phyloP scores from a whole-genome alignment of 2,113 vertebrate genomes.

The Pungitius pungitius region DNA sequence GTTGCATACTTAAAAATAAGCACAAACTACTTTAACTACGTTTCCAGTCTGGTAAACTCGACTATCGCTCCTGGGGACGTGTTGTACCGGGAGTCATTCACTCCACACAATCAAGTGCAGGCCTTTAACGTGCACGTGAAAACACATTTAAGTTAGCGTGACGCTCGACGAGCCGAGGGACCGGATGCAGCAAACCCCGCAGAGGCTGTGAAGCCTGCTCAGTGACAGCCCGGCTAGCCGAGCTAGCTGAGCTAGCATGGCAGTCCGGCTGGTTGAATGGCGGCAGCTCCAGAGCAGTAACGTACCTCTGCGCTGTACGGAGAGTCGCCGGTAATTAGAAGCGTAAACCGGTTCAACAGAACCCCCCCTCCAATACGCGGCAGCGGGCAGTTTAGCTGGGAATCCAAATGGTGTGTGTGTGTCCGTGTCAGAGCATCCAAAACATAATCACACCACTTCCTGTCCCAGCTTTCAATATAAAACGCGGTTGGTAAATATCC shows the following conservation, averaged over 20 bases:
- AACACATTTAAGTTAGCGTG: not conserved
- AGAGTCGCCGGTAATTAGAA: slow-evolving; percentile 16
- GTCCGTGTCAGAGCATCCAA: not conserved
- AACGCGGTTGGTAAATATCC: not conserved
- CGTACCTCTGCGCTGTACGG: slow-evolving; percentile 54
- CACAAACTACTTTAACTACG: not conserved
- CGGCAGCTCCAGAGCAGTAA: not conserved
- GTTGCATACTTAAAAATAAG: not conserved
- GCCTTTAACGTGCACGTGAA: not conserved
- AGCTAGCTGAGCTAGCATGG: slow-evolving; percentile 45
- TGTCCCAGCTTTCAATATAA: slow-evolving; percentile 47
- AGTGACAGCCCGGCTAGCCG: slow-evolving; percentile 15
- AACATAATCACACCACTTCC: slow-evolving; percentile 23
- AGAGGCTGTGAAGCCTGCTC: slow-evolving; percentile 54
- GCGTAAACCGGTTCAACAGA: slow-evolving; percentile 32
- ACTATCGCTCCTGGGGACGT: not conserved
- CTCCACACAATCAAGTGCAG: not conserved
- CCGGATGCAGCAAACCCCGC: slow-evolving; percentile 52
- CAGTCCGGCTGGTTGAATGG: not conserved
- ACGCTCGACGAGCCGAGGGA: slow-evolving; percentile 5
- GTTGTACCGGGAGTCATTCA: not conserved
- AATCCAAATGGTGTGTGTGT: slow-evolving; percentile 32
- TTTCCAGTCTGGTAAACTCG: not conserved
- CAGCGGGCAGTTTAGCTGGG: slow-evolving; percentile 48
- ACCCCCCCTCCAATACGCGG: slow-evolving; percentile 35